Evolutionary conservation across 2,888 invertebrate genomes (phyloP), one percentile per base, ranked within the genome.

Genomic region (Xiphydria camelus): DNA sequence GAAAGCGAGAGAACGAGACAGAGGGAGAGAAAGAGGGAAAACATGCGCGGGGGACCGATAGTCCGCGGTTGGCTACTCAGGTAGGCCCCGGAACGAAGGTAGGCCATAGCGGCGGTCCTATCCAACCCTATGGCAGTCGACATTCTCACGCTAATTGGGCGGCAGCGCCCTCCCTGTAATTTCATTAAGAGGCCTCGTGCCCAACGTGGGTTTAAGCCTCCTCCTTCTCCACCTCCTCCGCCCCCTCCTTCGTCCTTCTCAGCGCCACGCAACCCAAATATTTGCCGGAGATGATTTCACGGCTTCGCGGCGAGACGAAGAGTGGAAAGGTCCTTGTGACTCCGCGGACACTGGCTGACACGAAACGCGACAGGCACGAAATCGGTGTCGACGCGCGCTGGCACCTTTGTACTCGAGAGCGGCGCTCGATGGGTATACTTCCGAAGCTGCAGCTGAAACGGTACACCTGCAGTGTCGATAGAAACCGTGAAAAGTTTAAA

Each of bases 111-210:
- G 29, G 29, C 29, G 29, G 14, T 47, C 53, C 61, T 49, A 55
- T 63, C 55, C 58, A 48, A 55, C 53, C 46, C 56, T 49, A 49
- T 48, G 53, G 43, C 56, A 55, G 48, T 62, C 62, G 58, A 63
- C 61, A 68, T 68, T 67, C 69, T 69, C 66, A 64, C 68, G 66
- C 68, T 71, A 71, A 71, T 71, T 71, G 70, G 71, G 65, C 62
- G 60, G 59, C 70, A 62, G 63, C 55, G 55, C 62, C 62, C 62
- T 61, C 64, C 65, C 66, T 68, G 65, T 71, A 65, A 71, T 71
- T 71, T 70, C 68, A 70, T 71, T 70, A 70, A 65, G 60, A 60
- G 59, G 66, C 57, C 69, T 69, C 71, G 67, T 69, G 66, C 63
- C 68, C 56, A 43, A 32, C 44, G 42, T 51, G 41, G 47, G 25